These are phyloP conservation scores for Limonius californicus DNA, from an alignment of 1,140 invertebrate species.

Conservation along the genomic window DNA sequence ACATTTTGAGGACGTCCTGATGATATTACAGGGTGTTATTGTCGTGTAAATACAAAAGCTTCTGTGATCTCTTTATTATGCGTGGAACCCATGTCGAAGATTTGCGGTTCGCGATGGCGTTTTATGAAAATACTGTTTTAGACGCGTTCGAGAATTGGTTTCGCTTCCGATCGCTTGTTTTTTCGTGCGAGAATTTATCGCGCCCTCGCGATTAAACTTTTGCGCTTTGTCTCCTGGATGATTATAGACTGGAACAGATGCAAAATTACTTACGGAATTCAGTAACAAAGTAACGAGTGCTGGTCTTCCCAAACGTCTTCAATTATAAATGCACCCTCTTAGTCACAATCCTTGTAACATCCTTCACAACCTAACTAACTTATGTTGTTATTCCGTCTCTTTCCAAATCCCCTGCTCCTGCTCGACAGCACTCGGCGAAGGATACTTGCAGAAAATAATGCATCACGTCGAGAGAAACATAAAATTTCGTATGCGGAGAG, in stretches of 20 bases:
- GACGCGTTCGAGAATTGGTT: no score
- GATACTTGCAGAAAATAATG: conserved; percentile 7
- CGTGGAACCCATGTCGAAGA: no score
- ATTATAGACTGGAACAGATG: no score
- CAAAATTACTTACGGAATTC: no score
- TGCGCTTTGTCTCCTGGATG: no score
- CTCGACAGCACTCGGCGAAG: background rate
- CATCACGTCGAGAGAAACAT: background rate
- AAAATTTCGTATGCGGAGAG: background rate
- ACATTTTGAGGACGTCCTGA: conserved; percentile 10
- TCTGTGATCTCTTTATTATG: background rate
- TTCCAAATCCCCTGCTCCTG: background rate
- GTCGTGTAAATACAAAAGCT: conserved; percentile 14
- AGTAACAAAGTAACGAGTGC: no score
- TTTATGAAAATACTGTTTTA: background rate
- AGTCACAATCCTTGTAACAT: background rate
- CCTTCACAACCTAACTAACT: background rate
- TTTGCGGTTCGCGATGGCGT: no score
- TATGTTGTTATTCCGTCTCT: background rate
- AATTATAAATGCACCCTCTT: conserved; percentile 12
- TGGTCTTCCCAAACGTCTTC: background rate
- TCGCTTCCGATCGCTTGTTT: no score
- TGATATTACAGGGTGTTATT: conserved; percentile 17
- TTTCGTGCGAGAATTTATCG: no score
- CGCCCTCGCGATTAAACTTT: no score